phyloP scores from a whole-genome alignment of 2,113 vertebrate species.

The Malurus elegans region DNA sequence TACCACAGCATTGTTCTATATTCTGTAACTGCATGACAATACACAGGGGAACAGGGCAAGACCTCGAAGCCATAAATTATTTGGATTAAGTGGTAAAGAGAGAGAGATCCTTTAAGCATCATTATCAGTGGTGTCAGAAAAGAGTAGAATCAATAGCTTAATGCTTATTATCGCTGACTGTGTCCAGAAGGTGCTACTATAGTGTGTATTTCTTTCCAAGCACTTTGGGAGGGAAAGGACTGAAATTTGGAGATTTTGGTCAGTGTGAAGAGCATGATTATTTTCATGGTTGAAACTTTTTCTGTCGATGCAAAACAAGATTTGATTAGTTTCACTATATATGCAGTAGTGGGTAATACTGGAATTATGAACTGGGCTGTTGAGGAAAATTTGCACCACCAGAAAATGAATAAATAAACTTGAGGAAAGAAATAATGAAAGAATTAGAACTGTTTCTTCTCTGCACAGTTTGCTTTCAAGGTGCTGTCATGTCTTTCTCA shows the following conservation, averaged over 20 bases:
- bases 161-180: background rate
- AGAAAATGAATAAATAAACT: slow-evolving; percentile 1
- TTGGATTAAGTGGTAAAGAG: background rate
- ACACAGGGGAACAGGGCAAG: background rate
- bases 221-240: background rate
- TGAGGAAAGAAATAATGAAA: background rate
- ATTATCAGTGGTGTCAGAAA: background rate
- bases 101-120: background rate
- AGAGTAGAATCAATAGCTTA: background rate
- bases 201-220: background rate
- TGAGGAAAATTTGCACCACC: background rate
- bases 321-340: background rate
- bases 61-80: background rate
- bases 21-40: background rate
- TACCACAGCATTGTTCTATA: background rate
- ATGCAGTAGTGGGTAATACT: background rate
- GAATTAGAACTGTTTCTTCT: slow-evolving; percentile 12
- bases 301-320: background rate
- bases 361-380: background rate
- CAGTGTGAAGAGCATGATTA: background rate
- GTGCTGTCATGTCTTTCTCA: background rate
- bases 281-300: background rate
- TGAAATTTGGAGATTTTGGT: background rate
- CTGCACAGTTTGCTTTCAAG: background rate
- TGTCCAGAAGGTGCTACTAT: background rate